A percentile compares a stretch with the other conserved stretches of the same genome.
Evolutionary conservation across 2,888 invertebrate genomes (phyloP).

Genomic region (Eristalinus sepulchralis): DNA sequence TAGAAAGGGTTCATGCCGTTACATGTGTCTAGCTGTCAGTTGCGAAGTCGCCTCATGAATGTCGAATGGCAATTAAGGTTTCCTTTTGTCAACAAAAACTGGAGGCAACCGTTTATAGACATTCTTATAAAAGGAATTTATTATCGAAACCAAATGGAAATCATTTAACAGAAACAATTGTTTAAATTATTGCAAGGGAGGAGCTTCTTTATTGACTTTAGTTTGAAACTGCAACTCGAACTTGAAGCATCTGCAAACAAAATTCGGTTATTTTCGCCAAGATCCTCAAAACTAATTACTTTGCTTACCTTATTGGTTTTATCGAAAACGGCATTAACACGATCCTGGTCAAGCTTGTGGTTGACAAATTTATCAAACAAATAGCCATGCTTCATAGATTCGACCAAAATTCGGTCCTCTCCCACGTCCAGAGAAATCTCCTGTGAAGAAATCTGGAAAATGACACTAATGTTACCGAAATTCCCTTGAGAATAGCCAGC

Average conservation of each 20-base stretch:
- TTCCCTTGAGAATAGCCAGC: too few species aligned
- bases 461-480: background rate
- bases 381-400: slow-evolving; percentile 84
- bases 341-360: slow-evolving; percentile 84
- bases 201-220: background rate
- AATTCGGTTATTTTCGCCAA: background rate
- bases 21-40: too few species aligned
- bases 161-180: background rate
- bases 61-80: too few species aligned
- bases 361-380: slow-evolving; percentile 87
- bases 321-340: slow-evolving; percentile 82
- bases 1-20: too few species aligned
- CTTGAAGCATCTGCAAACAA: slow-evolving; percentile 77
- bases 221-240: slow-evolving; percentile 76
- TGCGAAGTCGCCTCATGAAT: too few species aligned
- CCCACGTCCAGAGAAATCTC: slow-evolving; percentile 87
- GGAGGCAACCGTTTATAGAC: too few species aligned
- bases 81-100: too few species aligned
- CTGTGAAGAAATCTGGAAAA: slow-evolving; percentile 83
- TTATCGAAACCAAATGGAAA: background rate
- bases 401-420: slow-evolving; percentile 88
- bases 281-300: background rate
- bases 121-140: background rate
- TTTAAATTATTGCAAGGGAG: background rate
- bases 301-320: slow-evolving; percentile 81